Evolutionary conservation across 2,113 vertebrate genomes (phyloP), one percentile per base, ranked within the genome.

Genomic region (Zosterops hypoxanthus): DNA sequence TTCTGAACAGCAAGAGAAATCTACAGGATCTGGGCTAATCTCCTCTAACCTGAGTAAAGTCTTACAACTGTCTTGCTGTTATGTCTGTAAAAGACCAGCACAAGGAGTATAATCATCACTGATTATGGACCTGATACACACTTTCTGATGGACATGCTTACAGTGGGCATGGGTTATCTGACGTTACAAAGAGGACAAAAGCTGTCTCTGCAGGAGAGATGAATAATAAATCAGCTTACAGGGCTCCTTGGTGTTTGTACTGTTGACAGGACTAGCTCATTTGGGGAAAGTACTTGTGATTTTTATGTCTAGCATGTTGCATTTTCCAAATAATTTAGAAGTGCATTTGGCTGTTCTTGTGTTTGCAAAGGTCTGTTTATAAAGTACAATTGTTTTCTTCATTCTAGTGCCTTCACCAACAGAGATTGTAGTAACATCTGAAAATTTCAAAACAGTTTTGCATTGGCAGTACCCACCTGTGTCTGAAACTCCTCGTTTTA

Each of bases 401-500:
- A 24, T 92, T 97, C 39, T 86, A 98, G 97, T 98, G 72, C 96
- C 96, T 90, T 12, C 28, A 33, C 98, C 98, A 63, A 75, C 31
- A 0, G 91, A 85, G 31, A 14, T 96, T 49, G 28, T 1, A 42
- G 33, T 98, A 79, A 59, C 46, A 34, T 97, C 98, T 1, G 55
- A 96, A 73, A 96, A 98, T 73, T 84, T 98, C 36, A 89, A 88
- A 24, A 86, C 96, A 42, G 0, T 84, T 8, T 21, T 98, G 14
- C 29, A 7, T 2, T 98, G 98, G 98, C 53, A 97, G 12, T 98
- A 98, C 57, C 72, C 57, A 28, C 2, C 3, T 28, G 10, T 73
- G 73, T 22, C 55, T 41, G 61, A 88, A 93, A 88, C 41, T 0
- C 94, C 97, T 63, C 7, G 1, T 70, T 98, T 98, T 92, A 89